Conservation (phyloP, 2,797 vertebrate genomes). For the Onychomys leucogaster region DNA sequence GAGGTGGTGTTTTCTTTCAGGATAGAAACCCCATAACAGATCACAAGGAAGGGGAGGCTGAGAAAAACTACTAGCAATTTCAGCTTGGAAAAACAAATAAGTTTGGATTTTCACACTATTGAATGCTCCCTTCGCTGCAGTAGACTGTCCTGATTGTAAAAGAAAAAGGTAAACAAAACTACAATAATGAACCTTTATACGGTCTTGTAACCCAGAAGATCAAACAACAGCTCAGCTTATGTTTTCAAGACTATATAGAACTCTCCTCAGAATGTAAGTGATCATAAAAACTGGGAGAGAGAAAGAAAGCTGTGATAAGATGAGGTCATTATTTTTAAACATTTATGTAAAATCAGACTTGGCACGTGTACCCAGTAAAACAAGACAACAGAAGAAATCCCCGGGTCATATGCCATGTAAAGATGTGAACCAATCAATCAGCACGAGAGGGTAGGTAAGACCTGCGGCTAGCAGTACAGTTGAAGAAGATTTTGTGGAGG, state of each 20-base stretch:
- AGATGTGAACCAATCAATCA: neutral
- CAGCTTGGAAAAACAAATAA: neutral
- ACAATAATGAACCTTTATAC: too few relatives aligned
- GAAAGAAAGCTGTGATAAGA: neutral
- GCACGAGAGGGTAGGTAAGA: neutral
- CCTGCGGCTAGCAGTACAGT: neutral
- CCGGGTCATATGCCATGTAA: neutral
- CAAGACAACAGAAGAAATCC: neutral
- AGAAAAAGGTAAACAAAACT: neutral
- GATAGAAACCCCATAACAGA: neutral
- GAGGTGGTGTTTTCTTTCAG: accelerated
- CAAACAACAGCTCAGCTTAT: neutral
- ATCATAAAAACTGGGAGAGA: neutral
- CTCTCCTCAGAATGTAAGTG: neutral
- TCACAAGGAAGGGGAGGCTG: neutral
- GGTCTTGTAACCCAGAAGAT: neutral
- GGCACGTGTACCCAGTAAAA: neutral
- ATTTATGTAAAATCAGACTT: neutral
- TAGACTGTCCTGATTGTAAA: neutral
- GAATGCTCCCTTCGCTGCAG: neutral
- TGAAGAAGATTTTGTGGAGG: neutral
- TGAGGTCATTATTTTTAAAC: neutral
- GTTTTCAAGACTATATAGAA: neutral
- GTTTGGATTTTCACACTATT: neutral
- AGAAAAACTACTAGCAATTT: too few relatives aligned